Evolutionary conservation across 2,888 invertebrate species (phyloP).

Genomic region (Branchellion lobata): DNA sequence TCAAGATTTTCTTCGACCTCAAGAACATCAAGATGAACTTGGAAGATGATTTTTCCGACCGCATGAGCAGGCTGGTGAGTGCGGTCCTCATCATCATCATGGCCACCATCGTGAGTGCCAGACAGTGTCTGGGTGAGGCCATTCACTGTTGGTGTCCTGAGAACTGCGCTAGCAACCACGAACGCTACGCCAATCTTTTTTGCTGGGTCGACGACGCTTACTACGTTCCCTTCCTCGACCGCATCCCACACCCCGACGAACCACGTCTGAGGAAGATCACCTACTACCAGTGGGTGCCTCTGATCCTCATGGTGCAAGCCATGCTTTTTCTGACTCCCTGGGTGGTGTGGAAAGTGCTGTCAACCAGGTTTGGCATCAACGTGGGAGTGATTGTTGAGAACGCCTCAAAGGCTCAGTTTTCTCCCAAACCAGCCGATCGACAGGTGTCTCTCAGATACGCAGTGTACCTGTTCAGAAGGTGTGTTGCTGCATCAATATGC

Average conservation of each 20-base stretch:
- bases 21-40: slow-evolving; percentile 48
- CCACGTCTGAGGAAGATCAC: slow-evolving; percentile 61
- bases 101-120: slow-evolving; percentile 62
- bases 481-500: background rate
- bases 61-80: slow-evolving; percentile 63
- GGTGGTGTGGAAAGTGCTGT: slow-evolving; percentile 63
- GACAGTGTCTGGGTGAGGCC: slow-evolving; percentile 64
- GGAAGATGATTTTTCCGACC: slow-evolving; percentile 62
- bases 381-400: slow-evolving; percentile 50
- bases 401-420: slow-evolving; percentile 47
- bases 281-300: slow-evolving; percentile 63
- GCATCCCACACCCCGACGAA: slow-evolving; percentile 50
- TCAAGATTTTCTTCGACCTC: slow-evolving; percentile 48
- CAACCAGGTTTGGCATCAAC: slow-evolving; percentile 48
- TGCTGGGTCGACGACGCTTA: slow-evolving; percentile 62
- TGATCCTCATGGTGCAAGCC: slow-evolving; percentile 59
- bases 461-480: slow-evolving; percentile 49
- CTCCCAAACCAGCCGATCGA: slow-evolving; percentile 47
- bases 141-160: slow-evolving; percentile 63
- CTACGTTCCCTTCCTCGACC: slow-evolving; percentile 54
- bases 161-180: slow-evolving; percentile 51
- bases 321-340: slow-evolving; percentile 59
- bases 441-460: slow-evolving; percentile 49
- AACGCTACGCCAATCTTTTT: slow-evolving; percentile 52
- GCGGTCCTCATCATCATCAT: slow-evolving; percentile 60